phyloP scores from a whole-genome alignment of 2,888 invertebrate genomes.

The Marronus borbonicus region DNA sequence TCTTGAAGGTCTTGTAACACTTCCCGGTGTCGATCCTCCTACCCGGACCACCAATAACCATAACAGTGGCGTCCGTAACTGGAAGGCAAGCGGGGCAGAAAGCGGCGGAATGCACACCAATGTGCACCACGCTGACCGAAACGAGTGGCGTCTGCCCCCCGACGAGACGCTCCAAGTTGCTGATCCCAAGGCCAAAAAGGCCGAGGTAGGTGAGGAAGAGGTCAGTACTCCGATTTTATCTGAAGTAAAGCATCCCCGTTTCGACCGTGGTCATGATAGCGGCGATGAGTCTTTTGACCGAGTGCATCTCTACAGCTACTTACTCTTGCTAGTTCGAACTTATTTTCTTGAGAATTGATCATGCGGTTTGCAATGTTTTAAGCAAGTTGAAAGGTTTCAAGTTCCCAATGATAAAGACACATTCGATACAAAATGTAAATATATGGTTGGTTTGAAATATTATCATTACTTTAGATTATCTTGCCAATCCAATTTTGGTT shows the following conservation, averaged over 20 bases:
- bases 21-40: slow-evolving; percentile 18
- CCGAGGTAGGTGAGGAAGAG: slow-evolving; percentile 78
- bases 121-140: slow-evolving; percentile 89
- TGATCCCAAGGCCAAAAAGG: slow-evolving; percentile 87
- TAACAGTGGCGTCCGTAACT: slow-evolving; percentile 61
- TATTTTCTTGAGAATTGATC: too few relatives aligned
- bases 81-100: slow-evolving; percentile 74
- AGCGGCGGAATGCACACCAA: slow-evolving; percentile 91
- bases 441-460: background rate
- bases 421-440: too few relatives aligned
- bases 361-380: too few relatives aligned
- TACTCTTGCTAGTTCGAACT: too few relatives aligned
- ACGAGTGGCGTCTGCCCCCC: slow-evolving; percentile 93
- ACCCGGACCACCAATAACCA: slow-evolving; percentile 41
- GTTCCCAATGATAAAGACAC: too few relatives aligned
- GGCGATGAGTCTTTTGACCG: background rate
- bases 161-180: slow-evolving; percentile 94
- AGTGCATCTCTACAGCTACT: too few relatives aligned
- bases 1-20: slow-evolving; percentile 22
- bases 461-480: background rate
- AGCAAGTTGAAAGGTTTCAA: too few relatives aligned
- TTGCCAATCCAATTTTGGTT: too few relatives aligned
- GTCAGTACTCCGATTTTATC: slow-evolving; percentile 68
- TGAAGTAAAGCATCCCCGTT: slow-evolving; percentile 13
- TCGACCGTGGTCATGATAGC: background rate